These are phyloP conservation scores for Scaptomyza flava DNA, from an alignment of 2,888 invertebrate species.

Conservation along the genomic window DNA sequence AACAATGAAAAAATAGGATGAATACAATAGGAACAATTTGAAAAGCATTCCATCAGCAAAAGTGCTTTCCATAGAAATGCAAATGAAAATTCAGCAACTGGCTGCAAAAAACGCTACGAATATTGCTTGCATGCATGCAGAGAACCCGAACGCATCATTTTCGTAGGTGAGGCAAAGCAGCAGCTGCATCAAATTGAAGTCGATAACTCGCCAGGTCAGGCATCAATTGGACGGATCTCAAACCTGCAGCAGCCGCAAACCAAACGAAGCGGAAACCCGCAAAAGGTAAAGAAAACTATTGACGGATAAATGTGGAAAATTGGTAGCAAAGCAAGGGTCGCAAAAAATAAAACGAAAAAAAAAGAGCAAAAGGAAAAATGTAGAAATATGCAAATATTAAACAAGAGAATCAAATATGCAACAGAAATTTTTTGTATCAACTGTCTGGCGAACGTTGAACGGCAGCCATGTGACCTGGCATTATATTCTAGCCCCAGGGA, in stretches of 20 bases:
- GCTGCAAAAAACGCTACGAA: conserved; percentile 4
- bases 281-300: conserved; percentile 50
- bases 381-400: conserved; percentile 75
- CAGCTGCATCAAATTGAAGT: conserved; percentile 29
- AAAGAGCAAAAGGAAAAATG: conserved; percentile 35
- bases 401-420: conserved; percentile 79
- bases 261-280: conserved; percentile 53
- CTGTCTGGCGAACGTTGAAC: conserved; percentile 22
- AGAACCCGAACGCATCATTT: conserved; percentile 24
- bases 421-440: conserved; percentile 69
- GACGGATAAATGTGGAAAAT: conserved; percentile 27
- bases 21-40: conserved; percentile 26
- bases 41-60: conserved; percentile 40
- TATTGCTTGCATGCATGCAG: conserved; percentile 45
- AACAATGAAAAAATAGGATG: conserved; percentile 12
- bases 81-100: conserved; percentile 64
- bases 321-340: conserved; percentile 27
- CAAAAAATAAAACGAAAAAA: neutral
- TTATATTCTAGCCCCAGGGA: conserved; percentile 35
- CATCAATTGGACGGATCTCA: conserved; percentile 21
- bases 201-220: conserved; percentile 42
- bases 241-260: conserved; percentile 7
- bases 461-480: conserved; percentile 19
- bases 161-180: conserved; percentile 3
- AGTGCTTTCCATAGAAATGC: conserved; percentile 53